A percentile compares a stretch with the other conserved stretches of the same genome.
These are phyloP conservation scores for Pseudomugil gertrudae DNA, from an alignment of 2,797 vertebrate species.

Conservation along the genomic window DNA sequence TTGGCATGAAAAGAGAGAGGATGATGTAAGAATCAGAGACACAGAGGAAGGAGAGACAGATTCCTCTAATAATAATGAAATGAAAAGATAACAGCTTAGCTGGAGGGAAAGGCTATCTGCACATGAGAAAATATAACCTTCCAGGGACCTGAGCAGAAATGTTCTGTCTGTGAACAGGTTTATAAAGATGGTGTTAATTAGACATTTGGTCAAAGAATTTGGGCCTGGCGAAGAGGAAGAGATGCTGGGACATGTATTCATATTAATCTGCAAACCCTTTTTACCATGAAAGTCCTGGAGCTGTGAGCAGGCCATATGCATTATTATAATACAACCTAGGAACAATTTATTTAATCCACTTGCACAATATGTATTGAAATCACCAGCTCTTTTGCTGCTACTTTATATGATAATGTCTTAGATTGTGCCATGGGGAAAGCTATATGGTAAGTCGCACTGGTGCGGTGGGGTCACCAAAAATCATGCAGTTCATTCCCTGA, in stretches of 20 bases:
- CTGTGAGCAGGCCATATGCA: not conserved
- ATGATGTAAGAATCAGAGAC: constrained; percentile 32
- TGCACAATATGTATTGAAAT: not conserved
- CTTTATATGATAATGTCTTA: no score
- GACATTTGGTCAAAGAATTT: not conserved
- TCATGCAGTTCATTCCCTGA: not conserved
- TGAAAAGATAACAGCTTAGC: constrained; percentile 58
- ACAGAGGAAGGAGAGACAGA: constrained; percentile 32
- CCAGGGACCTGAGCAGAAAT: constrained; percentile 34
- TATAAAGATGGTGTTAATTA: not conserved
- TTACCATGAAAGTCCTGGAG: not conserved
- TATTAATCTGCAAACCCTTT: not conserved
- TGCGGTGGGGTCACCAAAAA: not conserved
- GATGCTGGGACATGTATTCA: not conserved
- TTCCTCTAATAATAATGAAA: constrained; percentile 68
- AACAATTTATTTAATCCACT: not conserved
- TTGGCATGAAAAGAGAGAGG: constrained; percentile 9
- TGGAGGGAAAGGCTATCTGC: constrained; percentile 51
- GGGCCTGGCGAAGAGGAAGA: not conserved
- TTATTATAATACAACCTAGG: not conserved
- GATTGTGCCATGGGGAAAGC: not conserved
- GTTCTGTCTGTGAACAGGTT: not conserved
- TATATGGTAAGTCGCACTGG: not conserved
- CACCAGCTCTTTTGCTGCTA: not conserved
- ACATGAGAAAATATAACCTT: constrained; percentile 33